Conservation (phyloP, 1,140 invertebrate genomes). For the Oscheius sp. region DNA sequence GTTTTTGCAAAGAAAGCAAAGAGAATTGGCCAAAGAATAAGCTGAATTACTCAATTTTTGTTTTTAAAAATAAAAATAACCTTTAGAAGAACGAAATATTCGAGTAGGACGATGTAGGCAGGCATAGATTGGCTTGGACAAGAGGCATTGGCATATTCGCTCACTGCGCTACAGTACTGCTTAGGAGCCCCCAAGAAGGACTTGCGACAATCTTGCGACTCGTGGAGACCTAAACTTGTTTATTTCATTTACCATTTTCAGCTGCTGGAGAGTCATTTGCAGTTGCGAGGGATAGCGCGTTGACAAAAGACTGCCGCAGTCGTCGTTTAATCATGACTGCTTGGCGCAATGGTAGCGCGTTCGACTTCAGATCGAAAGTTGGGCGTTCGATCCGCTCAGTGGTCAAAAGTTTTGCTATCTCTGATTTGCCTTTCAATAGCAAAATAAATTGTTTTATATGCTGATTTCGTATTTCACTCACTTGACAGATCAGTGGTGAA, state of each 20-base stretch:
- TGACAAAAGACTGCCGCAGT: too few species aligned
- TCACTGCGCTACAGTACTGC: background rate
- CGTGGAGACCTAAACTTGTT: conserved; percentile 35
- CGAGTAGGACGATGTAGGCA: conserved; percentile 43
- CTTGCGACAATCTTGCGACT: conserved; percentile 45
- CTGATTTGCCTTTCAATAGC: too few species aligned
- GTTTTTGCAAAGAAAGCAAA: conserved; percentile 58
- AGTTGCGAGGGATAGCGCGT: too few species aligned
- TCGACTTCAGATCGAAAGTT: conserved; percentile 11
- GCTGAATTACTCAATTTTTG: conserved; percentile 8
- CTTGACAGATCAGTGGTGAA: conserved; percentile 56
- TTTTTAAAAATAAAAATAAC: background rate
- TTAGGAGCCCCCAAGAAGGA: conserved; percentile 30
- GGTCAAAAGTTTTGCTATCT: conserved; percentile 23
- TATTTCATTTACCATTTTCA: too few species aligned
- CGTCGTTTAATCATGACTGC: too few species aligned
- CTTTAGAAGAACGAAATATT: conserved; percentile 55
- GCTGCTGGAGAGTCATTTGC: too few species aligned
- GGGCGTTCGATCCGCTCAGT: conserved; percentile 37
- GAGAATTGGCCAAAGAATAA: conserved; percentile 54
- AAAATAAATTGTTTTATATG: background rate
- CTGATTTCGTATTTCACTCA: background rate
- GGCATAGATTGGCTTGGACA: conserved; percentile 48
- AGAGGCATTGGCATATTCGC: conserved; percentile 29
- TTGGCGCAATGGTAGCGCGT: conserved; percentile 13